These are phyloP conservation scores for Tyria jacobaeae DNA, from an alignment of 2,888 invertebrate genomes.

Conservation along the genomic window DNA sequence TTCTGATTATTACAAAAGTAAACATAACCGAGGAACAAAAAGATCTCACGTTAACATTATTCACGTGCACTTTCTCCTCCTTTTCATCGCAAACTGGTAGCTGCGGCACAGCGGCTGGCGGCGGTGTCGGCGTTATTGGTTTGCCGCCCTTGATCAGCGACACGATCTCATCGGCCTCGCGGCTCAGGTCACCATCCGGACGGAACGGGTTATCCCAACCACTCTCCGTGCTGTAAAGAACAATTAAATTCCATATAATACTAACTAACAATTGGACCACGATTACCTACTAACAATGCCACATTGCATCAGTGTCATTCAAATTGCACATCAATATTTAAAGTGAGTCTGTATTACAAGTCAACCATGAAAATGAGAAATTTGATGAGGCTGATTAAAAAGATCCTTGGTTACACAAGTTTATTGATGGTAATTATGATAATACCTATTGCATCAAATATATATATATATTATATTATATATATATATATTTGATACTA, in stretches of 20 bases:
- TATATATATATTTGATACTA: too few relatives aligned
- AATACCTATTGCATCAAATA: not conserved
- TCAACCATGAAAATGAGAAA: constrained; percentile 24
- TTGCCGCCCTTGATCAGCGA: constrained; percentile 97
- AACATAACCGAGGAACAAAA: constrained; percentile 4
- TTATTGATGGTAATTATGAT: constrained; percentile 13
- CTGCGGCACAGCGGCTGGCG: constrained; percentile 80
- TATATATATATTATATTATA: too few relatives aligned
- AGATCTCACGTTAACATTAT: constrained; percentile 73
- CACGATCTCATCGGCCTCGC: constrained; percentile 98
- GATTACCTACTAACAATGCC: constrained; percentile 41
- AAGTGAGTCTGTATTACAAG: constrained; percentile 14
- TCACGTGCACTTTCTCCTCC: constrained; percentile 75
- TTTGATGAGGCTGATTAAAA: constrained; percentile 17
- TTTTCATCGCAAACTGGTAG: constrained; percentile 84
- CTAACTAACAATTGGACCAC: constrained; percentile 23
- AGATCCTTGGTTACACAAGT: constrained; percentile 11
- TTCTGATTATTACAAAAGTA: too few relatives aligned
- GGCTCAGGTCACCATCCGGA: constrained; percentile 97
- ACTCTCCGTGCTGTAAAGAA: constrained; percentile 93
- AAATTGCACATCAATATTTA: constrained; percentile 37
- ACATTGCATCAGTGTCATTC: constrained; percentile 30
- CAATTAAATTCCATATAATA: constrained; percentile 22
- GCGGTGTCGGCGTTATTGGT: constrained; percentile 92
- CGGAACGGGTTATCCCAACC: constrained; percentile 99